A percentile compares a stretch with the other conserved stretches of the same genome.
Evolutionary conservation across 2,113 vertebrate species (phyloP).

Genomic region (Odobenus rosmarus): DNA sequence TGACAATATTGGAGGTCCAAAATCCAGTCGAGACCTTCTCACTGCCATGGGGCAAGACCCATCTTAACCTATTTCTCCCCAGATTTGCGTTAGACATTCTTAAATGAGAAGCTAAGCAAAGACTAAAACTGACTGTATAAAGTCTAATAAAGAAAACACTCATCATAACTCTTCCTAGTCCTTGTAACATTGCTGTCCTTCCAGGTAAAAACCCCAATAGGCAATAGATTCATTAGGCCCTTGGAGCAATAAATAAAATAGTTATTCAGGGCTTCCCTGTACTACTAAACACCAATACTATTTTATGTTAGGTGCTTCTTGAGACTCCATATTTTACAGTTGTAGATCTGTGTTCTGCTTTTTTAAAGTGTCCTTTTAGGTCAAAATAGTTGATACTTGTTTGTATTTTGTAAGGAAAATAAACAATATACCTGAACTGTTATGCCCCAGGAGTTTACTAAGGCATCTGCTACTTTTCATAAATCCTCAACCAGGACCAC

Average conservation of each 20-base stretch:
- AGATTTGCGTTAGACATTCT: background rate
- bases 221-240: background rate
- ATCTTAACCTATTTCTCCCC: background rate
- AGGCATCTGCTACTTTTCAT: background rate
- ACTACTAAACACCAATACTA: background rate
- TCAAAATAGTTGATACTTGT: background rate
- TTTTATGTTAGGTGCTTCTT: background rate
- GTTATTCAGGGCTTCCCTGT: background rate
- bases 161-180: background rate
- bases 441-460: background rate
- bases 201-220: background rate
- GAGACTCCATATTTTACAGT: background rate
- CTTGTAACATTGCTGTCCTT: background rate
- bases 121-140: background rate
- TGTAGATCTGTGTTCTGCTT: background rate
- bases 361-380: background rate
- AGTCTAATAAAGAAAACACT: background rate
- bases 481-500: background rate
- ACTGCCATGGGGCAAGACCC: background rate
- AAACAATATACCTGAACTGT: background rate
- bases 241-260: background rate
- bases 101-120: background rate
- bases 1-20: background rate
- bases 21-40: background rate
- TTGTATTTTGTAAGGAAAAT: slow-evolving; percentile 18